phyloP scores from a whole-genome alignment of 2,113 vertebrate species.

The Xenotilapia leptura region DNA sequence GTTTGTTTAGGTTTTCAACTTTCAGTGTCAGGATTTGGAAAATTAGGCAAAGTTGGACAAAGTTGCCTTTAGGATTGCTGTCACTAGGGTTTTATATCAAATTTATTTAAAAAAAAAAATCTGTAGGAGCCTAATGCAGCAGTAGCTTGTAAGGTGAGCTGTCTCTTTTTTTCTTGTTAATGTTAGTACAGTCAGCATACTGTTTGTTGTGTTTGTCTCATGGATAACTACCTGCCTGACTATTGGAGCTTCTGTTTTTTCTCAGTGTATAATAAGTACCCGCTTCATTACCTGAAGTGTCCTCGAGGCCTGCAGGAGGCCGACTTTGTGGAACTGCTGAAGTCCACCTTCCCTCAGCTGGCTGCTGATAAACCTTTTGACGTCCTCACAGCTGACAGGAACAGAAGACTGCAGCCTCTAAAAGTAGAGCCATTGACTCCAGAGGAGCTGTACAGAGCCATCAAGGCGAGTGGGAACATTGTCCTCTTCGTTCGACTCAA shows the following conservation, averaged over 20 bases:
- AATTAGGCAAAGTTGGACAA: not conserved
- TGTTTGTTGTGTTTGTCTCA: not conserved
- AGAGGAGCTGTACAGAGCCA: not conserved
- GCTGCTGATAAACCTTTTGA: not conserved
- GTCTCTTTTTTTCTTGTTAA: not conserved
- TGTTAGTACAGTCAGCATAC: not conserved
- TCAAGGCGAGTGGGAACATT: not conserved
- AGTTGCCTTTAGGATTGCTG: not conserved
- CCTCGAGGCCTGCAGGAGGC: not conserved
- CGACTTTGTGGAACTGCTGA: not conserved
- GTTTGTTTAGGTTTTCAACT: not conserved
- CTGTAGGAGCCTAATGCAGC: not conserved
- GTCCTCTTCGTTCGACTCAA: conserved; percentile 5
- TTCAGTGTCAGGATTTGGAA: not conserved
- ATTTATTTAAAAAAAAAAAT: not conserved
- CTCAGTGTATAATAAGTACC: not conserved
- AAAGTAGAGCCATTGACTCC: not conserved
- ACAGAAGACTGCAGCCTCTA: not conserved
- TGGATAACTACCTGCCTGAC: not conserved
- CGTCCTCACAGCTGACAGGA: not conserved
- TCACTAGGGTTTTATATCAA: not conserved
- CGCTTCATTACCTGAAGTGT: not conserved
- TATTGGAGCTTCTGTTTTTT: not conserved
- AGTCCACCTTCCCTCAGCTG: not conserved
- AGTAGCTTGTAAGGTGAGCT: not conserved